Base-by-base conservation (phyloP, 2,888 invertebrate species). In the Tiphia femorata region DNA sequence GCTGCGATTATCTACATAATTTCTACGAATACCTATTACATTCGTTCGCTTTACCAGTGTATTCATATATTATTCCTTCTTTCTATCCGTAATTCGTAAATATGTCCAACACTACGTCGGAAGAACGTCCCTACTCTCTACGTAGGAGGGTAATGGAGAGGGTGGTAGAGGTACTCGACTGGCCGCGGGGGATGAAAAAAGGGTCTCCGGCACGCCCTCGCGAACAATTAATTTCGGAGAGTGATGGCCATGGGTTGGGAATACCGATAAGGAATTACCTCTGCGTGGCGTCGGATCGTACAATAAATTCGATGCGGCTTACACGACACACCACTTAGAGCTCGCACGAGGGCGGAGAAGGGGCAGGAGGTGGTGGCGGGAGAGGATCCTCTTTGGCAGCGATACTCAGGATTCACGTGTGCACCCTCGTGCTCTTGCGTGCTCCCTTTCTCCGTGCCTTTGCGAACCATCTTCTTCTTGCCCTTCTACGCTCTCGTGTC, bases 281-380 rank as follows among this genome's bases (percentile, higher is more conserved):
- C 44, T 12, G 41, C 40, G 3, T 21, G 55, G 46, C 61, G 56
- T 41, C 59, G 58, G 61, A 69, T 75, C 67, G 49, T 58, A 50
- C 62, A 71, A 78, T 79, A 78, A 79, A 79, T 80, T 76, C 67
- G 59, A 75, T 53, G 69, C 40, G 37, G 49, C 60, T 68, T 75
- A 77, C 77, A 78, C 64, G 75, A 52, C 56, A 67, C 60, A 64
- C 72, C 77, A 79, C 76, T 79, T 76, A 76, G 54, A 58, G 49
- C 62, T 58, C 60, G 55, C 53, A 52, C 52, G 43, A 53, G 16
- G 14, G 35, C 40, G 47, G 58, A 64, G 12, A n/a, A 12, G 12
- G 12, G 12, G 14, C 33, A 33, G 4, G 33, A 14, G n/a, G 57
- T 56, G 41, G 59, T 27, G 27, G 4, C 40, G 14, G 33, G 29